Conservation (phyloP, 2,797 vertebrate species). For the Pteropus rufus region DNA sequence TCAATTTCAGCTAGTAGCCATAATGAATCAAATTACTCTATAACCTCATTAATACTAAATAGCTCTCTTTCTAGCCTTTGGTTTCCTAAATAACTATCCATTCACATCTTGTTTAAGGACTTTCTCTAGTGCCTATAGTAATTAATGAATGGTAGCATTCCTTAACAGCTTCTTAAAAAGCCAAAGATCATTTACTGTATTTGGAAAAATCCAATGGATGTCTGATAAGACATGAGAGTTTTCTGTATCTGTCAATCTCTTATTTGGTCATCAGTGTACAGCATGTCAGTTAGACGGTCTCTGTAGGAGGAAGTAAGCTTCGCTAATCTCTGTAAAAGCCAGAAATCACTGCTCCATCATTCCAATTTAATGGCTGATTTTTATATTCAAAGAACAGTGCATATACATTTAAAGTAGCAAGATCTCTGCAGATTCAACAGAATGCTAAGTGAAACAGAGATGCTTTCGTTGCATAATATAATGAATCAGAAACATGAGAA, state of each 20-base stretch:
- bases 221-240: constrained; percentile 61
- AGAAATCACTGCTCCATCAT: constrained; percentile 72
- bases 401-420: constrained; percentile 73
- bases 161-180: constrained; percentile 56
- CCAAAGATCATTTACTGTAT: constrained; percentile 56
- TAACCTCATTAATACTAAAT: constrained; percentile 63
- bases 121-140: constrained; percentile 51
- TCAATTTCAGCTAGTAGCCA: constrained; percentile 69
- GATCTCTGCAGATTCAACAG: constrained; percentile 75
- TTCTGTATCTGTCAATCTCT: constrained; percentile 64
- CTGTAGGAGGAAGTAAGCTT: constrained; percentile 66
- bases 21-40: constrained; percentile 74
- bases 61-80: constrained; percentile 53
- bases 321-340: constrained; percentile 74
- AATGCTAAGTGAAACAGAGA: constrained; percentile 74
- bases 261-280: constrained; percentile 59
- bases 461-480: constrained; percentile 65
- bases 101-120: constrained; percentile 61
- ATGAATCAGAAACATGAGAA: constrained; percentile 75
- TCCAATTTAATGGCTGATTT: constrained; percentile 73
- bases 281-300: constrained; percentile 43
- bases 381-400: constrained; percentile 65
- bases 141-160: constrained; percentile 55
- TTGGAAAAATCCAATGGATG: constrained; percentile 65
- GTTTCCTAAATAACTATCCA: constrained; percentile 59